Base-by-base conservation (phyloP, 2,113 vertebrate species). In the Nannospalax galili region DNA sequence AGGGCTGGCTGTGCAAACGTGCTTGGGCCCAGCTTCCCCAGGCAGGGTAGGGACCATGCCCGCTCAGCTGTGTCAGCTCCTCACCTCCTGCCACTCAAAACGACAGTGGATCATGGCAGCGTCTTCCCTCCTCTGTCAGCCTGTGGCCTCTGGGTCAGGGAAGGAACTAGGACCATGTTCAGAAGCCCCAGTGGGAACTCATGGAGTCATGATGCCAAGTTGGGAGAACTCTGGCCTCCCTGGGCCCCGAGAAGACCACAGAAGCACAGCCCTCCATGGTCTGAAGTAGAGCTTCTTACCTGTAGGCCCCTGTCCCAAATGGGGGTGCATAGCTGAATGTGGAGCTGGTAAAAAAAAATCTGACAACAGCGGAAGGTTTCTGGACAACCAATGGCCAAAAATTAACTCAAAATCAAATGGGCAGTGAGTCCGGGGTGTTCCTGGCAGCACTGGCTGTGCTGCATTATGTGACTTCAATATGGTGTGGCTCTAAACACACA, bases 191-290 rank as follows among this genome's bases (percentile, higher is more conserved):
- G 62, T 1, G 5, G 35, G 1, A 26, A 22, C 2, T 40, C 42
- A 2, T 58, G 26, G 0, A 45, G 37, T 69, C 1, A 0, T 0
- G 0, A 10, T 37, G 24, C 45, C 17, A 60, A 75, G 69, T 69
- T 30, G 48, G 17, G 91, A 56, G 52, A 28, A 32, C 37, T 10
- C 0, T 2, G 15, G 56, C 12, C 1, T 78, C 48, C 48, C 40
- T 1, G 32, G 64, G 22, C 3, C 1, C 30, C 37, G 8, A 19
- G 60, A 62, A 22, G 60, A 7, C 81, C 32, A 72, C 32, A 37
- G 4, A 5, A 48, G 60, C 0, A 2, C 7, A 1, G 6, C 0
- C 3, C 9, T 4, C 52, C 0, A 4, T 30, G 52, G 69, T 58
- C 35, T 37, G 42, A 32, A 86, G 30, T 35, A 70, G 32, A 70